Evolutionary conservation across 64 coral and sea anemone genomes (phyloP).

Genomic region (Dendrophyllia cribrosa): DNA sequence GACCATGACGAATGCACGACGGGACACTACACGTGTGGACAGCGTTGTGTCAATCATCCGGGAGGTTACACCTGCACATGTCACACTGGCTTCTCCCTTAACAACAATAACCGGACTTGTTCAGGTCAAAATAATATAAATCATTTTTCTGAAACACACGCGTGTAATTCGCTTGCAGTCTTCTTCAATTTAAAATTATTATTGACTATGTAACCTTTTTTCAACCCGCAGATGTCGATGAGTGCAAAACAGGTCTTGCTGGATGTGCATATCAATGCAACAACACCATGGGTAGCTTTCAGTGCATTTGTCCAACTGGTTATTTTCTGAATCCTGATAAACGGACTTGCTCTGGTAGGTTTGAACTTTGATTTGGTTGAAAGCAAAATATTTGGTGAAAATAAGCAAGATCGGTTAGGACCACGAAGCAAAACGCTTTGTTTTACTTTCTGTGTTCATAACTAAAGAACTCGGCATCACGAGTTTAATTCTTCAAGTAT

Average conservation of each 20-base stretch:
- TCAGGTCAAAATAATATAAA: neutral
- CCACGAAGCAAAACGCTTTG: no score
- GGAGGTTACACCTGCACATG: conserved; percentile 22
- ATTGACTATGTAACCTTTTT: neutral
- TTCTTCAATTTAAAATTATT: neutral
- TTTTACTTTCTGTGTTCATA: no score
- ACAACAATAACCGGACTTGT: conserved; percentile 14
- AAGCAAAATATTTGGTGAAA: neutral
- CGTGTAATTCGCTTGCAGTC: neutral
- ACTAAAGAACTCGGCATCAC: no score
- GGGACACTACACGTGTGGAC: neutral
- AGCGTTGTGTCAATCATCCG: conserved; percentile 17
- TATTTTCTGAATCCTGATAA: conserved; percentile 24
- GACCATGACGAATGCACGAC: conserved; percentile 22
- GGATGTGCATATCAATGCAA: conserved; percentile 53
- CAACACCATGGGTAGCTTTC: conserved; percentile 47
- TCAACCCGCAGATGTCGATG: conserved; percentile 40
- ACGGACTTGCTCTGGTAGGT: conserved; percentile 38
- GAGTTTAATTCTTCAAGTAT: no score
- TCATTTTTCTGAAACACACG: neutral
- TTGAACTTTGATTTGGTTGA: neutral
- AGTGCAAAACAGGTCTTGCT: conserved; percentile 16
- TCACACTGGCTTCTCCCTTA: neutral
- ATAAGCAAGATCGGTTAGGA: no score
- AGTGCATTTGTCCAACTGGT: conserved; percentile 37